A percentile compares a stretch with the other conserved stretches of the same genome.
These are phyloP conservation scores for Hypolimnas misippus DNA, from an alignment of 2,888 invertebrate genomes.

Conservation along the genomic window DNA sequence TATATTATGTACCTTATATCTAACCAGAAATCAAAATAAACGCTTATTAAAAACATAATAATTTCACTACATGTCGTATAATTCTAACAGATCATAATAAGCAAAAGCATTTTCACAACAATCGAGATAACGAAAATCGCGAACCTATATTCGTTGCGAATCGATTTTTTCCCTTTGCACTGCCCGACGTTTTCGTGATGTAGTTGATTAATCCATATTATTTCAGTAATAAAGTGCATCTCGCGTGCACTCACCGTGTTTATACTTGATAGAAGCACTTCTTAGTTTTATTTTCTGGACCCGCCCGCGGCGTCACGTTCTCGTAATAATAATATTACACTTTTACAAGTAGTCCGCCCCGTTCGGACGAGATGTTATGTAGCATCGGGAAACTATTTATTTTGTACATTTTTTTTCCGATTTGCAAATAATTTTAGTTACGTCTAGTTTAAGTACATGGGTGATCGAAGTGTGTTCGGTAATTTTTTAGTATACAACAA, in stretches of 20 bases:
- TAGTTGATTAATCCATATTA: conserved; percentile 70
- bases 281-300: conserved; percentile 14
- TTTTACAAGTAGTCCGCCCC: not conserved
- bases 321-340: conserved; percentile 8
- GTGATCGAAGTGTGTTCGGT: no score
- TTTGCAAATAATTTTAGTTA: no score
- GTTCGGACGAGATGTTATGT: no score
- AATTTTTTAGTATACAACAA: no score
- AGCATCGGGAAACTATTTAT: no score
- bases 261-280: conserved; percentile 36
- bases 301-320: conserved; percentile 1
- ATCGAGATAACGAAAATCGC: conserved; percentile 38
- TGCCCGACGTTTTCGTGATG: conserved; percentile 50
- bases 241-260: conserved; percentile 32
- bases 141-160: conserved; percentile 42
- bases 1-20: no score
- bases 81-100: no score
- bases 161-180: conserved; percentile 53
- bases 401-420: no score
- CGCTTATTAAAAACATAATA: no score
- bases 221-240: conserved; percentile 54
- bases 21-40: no score
- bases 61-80: no score
- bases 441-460: no score
- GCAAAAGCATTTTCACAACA: not conserved